Base-by-base conservation (phyloP, 2,888 invertebrate species). In the Hylaea fasciaria region DNA sequence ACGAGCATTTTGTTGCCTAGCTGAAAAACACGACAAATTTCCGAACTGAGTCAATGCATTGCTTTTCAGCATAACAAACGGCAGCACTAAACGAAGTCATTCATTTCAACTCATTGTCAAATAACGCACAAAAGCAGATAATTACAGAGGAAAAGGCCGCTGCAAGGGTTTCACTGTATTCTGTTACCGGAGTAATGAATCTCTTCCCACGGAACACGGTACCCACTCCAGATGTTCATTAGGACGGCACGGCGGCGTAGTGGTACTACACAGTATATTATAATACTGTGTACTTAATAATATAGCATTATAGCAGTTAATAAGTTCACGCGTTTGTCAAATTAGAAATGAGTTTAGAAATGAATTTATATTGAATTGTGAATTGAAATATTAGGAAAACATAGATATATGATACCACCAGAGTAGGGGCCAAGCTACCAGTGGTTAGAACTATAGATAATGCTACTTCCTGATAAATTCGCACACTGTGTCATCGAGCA, bases 221-320 rank as follows among this genome's bases (percentile, higher is more conserved):
- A 67, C 68, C 70, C 71, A 74, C 71, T 73, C 58, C 71, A 72
- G 64, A 62, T 71, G 73, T 78, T 81, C 77, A 75, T 80, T 81
- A 78, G 66, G 71, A 68, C 68, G 52, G 41, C 46, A 29, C 46
- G 48, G 48, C 48, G 14, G 48, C 48, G 14, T 48, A 28, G 29
- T 16, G 44, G 2, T 22, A 22, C 5, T 22, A 22, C 22, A 39
- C 37, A 8, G 13, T 37, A 40, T 32, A 17, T 17, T 10, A 2
- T 28, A 32, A 9, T 12, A 17, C 44, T n/a, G n/a, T n/a, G n/a
- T n/a, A n/a, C n/a, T n/a, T n/a, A n/a, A n/a, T n/a, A n/a, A n/a
- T n/a, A n/a, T n/a, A n/a, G n/a, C n/a, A n/a, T n/a, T n/a, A n/a
- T n/a, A 37, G 46, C 61, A 52, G 55, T 51, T 37, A 52, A 41